Conservation (phyloP, 2,888 invertebrate species). For the Drosophila histrio region DNA sequence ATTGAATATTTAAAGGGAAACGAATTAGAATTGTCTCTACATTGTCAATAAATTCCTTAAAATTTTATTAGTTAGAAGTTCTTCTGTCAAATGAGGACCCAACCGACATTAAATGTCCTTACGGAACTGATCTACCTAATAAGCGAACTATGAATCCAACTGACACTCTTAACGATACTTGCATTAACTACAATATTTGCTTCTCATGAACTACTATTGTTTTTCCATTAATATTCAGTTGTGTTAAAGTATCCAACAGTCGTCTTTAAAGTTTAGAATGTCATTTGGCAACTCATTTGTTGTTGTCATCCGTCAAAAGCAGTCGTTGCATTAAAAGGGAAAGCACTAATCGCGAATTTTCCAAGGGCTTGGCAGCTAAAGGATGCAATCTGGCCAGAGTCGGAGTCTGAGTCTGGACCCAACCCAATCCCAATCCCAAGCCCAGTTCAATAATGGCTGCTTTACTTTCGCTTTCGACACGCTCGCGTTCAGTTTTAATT, state of each 20-base stretch:
- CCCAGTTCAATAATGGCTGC: conserved; percentile 33
- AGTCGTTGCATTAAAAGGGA: conserved; percentile 59
- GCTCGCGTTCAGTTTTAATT: conserved; percentile 43
- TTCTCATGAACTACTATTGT: too few species aligned
- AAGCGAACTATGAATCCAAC: too few species aligned
- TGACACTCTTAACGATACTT: background rate
- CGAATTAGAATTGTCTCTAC: too few species aligned
- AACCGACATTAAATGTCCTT: too few species aligned
- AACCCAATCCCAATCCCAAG: conserved; percentile 23
- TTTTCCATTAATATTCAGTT: too few species aligned
- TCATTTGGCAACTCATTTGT: conserved; percentile 44
- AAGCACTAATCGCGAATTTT: conserved; percentile 64
- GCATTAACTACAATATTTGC: background rate
- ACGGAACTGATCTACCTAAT: too few species aligned
- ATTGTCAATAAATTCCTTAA: too few species aligned
- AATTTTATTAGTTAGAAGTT: too few species aligned
- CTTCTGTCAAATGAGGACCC: too few species aligned
- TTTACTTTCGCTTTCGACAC: conserved; percentile 61
- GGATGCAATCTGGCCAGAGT: conserved; percentile 44
- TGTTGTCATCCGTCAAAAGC: conserved; percentile 46
- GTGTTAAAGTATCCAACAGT: conserved; percentile 1
- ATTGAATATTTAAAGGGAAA: too few species aligned
- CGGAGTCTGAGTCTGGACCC: conserved; percentile 20
- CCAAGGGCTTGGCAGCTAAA: conserved; percentile 51
- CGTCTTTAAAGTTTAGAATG: conserved; percentile 12